Conservation (phyloP, 2,888 invertebrate genomes). For the Hemaris fuciformis region DNA sequence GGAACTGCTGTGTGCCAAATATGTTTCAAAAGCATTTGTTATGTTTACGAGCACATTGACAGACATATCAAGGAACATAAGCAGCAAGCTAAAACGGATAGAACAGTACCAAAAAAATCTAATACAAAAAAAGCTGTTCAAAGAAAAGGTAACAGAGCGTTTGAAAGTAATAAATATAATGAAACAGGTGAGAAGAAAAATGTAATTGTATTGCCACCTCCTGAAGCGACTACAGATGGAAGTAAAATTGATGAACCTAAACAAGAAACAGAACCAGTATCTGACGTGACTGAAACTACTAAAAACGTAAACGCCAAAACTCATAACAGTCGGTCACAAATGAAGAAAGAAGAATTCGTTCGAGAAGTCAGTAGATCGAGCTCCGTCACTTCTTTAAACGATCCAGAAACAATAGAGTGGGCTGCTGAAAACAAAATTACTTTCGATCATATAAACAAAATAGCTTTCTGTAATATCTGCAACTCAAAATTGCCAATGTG, state of each 20-base stretch:
- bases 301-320: not conserved
- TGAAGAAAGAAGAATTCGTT: not conserved
- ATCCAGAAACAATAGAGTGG: slow-evolving; percentile 23
- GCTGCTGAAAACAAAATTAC: slow-evolving; percentile 13
- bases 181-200: not conserved
- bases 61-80: not conserved
- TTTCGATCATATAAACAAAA: not conserved
- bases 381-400: not conserved
- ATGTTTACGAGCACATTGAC: not conserved
- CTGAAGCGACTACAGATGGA: not conserved
- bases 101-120: not conserved
- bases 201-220: not conserved
- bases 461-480: not conserved
- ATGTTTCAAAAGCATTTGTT: not conserved
- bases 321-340: not conserved
- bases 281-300: not conserved
- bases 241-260: not conserved
- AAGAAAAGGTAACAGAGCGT: not conserved
- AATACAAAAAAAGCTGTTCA: not conserved
- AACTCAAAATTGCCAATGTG: not conserved
- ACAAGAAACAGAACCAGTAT: not conserved
- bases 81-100: not conserved
- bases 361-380: not conserved
- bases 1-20: slow-evolving; percentile 23
- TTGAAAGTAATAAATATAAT: too few relatives aligned